Conservation (phyloP, 2,797 vertebrate genomes). For the Picus viridis region DNA sequence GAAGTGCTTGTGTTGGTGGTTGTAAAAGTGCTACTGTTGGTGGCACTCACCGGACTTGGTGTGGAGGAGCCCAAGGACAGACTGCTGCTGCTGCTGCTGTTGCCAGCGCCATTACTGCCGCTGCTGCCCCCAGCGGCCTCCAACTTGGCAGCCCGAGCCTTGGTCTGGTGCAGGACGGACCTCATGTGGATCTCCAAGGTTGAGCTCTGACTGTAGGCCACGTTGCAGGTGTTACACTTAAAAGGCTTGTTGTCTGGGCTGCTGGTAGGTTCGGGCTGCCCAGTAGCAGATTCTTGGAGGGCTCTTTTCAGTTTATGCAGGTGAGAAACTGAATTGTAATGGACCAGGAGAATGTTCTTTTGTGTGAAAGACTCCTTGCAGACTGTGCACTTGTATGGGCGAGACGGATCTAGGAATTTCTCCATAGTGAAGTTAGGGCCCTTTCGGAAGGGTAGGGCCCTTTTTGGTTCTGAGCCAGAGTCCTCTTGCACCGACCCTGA, state of each 20-base stretch:
- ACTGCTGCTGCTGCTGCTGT: slow-evolving; percentile 76
- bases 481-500: slow-evolving; percentile 95
- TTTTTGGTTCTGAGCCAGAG: slow-evolving; percentile 96
- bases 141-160: slow-evolving; percentile 96
- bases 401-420: slow-evolving; percentile 98
- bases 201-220: slow-evolving; percentile 99
- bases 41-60: slow-evolving; percentile 87
- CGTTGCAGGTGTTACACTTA: slow-evolving; percentile 97
- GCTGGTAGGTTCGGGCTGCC: slow-evolving; percentile 95
- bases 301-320: slow-evolving; percentile 98
- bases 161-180: slow-evolving; percentile 98
- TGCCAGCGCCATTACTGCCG: slow-evolving; percentile 69
- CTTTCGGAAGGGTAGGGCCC: slow-evolving; percentile 97
- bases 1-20: slow-evolving; percentile 84
- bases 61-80: slow-evolving; percentile 86
- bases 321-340: slow-evolving; percentile 99
- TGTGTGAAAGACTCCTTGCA: slow-evolving; percentile 99
- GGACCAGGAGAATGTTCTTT: slow-evolving; percentile 98
- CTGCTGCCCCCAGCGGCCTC: slow-evolving; percentile 90
- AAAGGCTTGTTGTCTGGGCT: slow-evolving; percentile 99
- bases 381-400: slow-evolving; percentile 98
- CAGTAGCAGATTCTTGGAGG: slow-evolving; percentile 94
- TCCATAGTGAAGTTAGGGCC: slow-evolving; percentile 99
- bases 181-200: slow-evolving; percentile 99
- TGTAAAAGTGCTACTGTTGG: slow-evolving; percentile 82